phyloP scores from a whole-genome alignment of 2,888 invertebrate species.

The Synergus japonicus region DNA sequence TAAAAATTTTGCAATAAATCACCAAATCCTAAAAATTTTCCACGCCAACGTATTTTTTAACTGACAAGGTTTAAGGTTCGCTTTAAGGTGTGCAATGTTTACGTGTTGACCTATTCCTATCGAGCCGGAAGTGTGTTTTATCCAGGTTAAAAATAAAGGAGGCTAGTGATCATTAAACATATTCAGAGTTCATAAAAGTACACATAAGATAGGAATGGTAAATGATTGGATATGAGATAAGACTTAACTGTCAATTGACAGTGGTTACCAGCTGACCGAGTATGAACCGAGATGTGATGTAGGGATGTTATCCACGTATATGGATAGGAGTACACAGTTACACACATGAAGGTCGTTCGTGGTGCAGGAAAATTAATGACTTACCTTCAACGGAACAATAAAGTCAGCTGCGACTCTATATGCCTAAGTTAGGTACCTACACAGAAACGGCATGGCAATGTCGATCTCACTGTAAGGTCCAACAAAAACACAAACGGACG shows the following conservation, averaged over 20 bases:
- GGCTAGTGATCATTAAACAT: conserved; percentile 14
- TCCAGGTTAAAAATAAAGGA: background rate
- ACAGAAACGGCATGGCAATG: conserved; percentile 48
- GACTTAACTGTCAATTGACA: conserved; percentile 54
- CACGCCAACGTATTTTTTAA: too few relatives aligned
- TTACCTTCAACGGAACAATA: conserved; percentile 64
- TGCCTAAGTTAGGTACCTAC: conserved; percentile 59
- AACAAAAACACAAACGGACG: conserved; percentile 49
- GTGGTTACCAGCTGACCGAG: conserved; percentile 55
- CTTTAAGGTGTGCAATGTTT: background rate
- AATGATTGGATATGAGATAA: conserved; percentile 30
- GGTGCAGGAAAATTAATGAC: conserved; percentile 74
- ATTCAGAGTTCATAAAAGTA: background rate
- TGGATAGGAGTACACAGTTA: conserved; percentile 43
- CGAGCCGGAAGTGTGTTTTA: background rate
- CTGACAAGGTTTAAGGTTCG: background rate
- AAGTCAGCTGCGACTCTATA: conserved; percentile 67
- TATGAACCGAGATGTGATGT: conserved; percentile 56
- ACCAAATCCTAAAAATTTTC: background rate
- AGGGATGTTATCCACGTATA: conserved; percentile 53
- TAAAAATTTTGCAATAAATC: background rate
- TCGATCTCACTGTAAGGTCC: conserved; percentile 56
- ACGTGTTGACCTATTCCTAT: too few relatives aligned
- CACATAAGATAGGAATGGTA: conserved; percentile 8
- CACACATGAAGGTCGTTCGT: conserved; percentile 44